Base-by-base conservation (phyloP, 2,888 invertebrate genomes). In the Ferrisia virgata region DNA sequence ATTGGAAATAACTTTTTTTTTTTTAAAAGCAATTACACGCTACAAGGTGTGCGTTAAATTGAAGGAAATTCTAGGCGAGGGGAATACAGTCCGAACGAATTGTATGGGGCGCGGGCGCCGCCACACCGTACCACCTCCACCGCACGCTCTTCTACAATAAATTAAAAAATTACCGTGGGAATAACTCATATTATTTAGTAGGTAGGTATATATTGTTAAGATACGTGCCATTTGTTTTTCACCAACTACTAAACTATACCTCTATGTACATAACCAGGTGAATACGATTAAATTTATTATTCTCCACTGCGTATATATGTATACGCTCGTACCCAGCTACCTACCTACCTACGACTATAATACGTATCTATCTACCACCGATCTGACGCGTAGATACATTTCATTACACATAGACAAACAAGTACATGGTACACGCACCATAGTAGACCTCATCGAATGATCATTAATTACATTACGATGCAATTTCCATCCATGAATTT, bases 111-210 rank as follows among this genome's bases (percentile, higher is more conserved):
- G 25, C 25, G n/a, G n/a, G n/a, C 64, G 58, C 6, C 64, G 28
- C 1, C 15, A 3, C 22, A 22, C 53, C 53, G 8, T 47, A 22
- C 18, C 53, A 53, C 53, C 53, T 53, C 22, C 53, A 53, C 53
- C 53, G 22, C 22, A 76, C 36, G n/a, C 36, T 28, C 18, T 76
- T 76, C 31, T 36, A 36, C n/a, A 72, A 72, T 76, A 76, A 36
- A 76, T 76, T 76, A 36, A 76, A 76, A 76, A 76, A 76, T 76
- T 76, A 76, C 72, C 72, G 72, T 76, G 72, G 72, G 72, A 76
- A 76, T 64, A 64, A 28, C 64, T 28, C 28, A 58, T 58, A 58
- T 58, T 25, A 58, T 58, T 1, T n/a, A n/a, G 25, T 58, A 58
- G 58, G n/a, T 53, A 53, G 47, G 64, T 69, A 36, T 33, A 64